A percentile compares a stretch with the other conserved stretches of the same genome.
phyloP scores from a whole-genome alignment of 2,888 invertebrate genomes.

The Bursaphelenchus okinawaensis region DNA sequence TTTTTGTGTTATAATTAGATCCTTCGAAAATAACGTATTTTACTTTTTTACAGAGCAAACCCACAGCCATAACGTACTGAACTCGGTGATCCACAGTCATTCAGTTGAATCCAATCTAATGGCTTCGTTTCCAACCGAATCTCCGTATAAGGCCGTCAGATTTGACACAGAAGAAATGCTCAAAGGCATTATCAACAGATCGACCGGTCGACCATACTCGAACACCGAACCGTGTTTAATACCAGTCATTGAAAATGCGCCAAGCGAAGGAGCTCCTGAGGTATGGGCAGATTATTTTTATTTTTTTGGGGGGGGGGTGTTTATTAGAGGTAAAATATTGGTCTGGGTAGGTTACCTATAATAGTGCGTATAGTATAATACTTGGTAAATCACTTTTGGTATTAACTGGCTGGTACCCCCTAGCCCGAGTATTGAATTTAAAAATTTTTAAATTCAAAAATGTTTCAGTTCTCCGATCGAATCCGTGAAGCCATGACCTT shows the following conservation, averaged over 20 bases:
- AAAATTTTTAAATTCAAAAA: background rate
- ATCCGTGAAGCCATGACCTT: conserved; percentile 4
- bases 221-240: conserved; percentile 15
- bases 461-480: conserved; percentile 9
- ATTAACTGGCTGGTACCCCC: too few species aligned
- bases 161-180: conserved; percentile 13
- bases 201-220: background rate
- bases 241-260: conserved; percentile 17
- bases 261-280: conserved; percentile 14
- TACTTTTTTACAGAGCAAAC: too few species aligned
- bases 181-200: conserved; percentile 10
- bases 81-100: conserved; percentile 16
- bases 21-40: background rate
- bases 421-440: too few species aligned
- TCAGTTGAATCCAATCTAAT: conserved; percentile 12
- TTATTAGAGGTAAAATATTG: too few species aligned
- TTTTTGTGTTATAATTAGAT: too few species aligned
- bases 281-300: background rate
- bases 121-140: conserved; percentile 9
- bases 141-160: conserved; percentile 9
- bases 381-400: too few species aligned
- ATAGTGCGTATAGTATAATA: too few species aligned
- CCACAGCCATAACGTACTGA: background rate
- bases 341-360: too few species aligned
- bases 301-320: too few species aligned